A percentile compares a stretch with the other conserved stretches of the same genome.
phyloP scores from a whole-genome alignment of 2,888 invertebrate genomes.

The Yponomeuta malinellus region DNA sequence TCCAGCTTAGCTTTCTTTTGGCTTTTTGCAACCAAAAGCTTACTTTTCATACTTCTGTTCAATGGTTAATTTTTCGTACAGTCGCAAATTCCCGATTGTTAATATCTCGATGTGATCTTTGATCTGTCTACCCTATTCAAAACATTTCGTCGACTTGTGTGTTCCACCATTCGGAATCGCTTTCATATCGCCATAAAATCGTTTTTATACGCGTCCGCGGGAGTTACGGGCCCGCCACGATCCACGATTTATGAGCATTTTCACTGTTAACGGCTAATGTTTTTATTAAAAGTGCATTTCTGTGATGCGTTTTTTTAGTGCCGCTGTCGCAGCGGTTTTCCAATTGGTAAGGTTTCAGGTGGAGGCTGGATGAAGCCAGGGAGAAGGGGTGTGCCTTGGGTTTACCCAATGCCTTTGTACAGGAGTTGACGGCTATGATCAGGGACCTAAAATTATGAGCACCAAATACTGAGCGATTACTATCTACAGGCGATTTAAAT shows the following conservation, averaged over 20 bases:
- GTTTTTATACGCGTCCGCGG: constrained; percentile 17
- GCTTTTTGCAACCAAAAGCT: no score
- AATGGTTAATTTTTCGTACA: neutral
- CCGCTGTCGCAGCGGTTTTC: neutral
- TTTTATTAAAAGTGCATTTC: constrained; percentile 9
- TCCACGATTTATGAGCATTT: constrained; percentile 7
- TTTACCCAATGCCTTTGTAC: no score
- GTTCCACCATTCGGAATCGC: constrained; percentile 6
- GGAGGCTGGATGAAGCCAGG: neutral
- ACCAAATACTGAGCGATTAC: no score
- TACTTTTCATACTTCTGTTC: no score
- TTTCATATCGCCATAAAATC: constrained; percentile 17
- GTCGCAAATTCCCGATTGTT: neutral
- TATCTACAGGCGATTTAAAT: no score
- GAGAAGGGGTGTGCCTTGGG: no score
- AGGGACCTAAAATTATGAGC: no score
- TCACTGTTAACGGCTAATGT: constrained; percentile 10
- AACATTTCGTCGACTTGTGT: constrained; percentile 12
- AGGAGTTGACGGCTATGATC: no score
- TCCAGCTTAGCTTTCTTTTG: no score
- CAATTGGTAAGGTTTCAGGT: neutral
- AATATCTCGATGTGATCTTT: neutral
- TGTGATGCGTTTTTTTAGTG: constrained; percentile 1
- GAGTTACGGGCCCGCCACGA: constrained; percentile 4
- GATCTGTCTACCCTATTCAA: constrained; percentile 5